Conservation (phyloP, 2,113 vertebrate genomes). For the Hylia prasina region DNA sequence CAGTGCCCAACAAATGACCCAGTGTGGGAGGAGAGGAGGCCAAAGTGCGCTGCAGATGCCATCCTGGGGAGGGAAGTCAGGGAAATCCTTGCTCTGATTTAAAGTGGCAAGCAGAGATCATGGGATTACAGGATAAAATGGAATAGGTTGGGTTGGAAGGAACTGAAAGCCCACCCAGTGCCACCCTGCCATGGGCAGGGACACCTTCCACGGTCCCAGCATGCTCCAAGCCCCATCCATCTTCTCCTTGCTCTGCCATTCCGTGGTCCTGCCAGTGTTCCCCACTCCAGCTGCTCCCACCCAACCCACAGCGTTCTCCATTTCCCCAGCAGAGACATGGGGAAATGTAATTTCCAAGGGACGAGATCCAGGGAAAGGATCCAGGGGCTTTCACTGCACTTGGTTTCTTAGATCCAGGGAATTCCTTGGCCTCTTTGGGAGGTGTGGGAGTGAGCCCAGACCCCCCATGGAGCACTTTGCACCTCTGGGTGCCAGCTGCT, state of each 20-base stretch:
- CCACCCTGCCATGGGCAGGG: background rate
- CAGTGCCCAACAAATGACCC: background rate
- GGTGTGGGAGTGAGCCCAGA: background rate
- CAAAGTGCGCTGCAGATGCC: rapidly evolving
- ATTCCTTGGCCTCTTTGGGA: background rate
- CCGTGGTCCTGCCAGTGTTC: background rate
- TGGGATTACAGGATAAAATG: background rate
- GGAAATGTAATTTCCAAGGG: background rate
- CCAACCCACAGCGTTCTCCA: rapidly evolving
- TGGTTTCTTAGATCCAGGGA: background rate
- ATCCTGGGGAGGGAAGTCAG: background rate
- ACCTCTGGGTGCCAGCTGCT: background rate
- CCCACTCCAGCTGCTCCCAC: too few relatives aligned
- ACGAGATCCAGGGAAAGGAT: background rate
- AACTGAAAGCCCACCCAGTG: background rate
- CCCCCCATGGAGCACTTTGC: background rate
- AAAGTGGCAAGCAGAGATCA: background rate
- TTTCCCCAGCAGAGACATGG: background rate
- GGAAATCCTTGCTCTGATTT: background rate
- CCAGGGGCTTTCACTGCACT: background rate
- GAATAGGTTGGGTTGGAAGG: background rate
- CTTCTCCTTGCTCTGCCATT: background rate
- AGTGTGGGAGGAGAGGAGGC: background rate
- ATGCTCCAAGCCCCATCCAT: background rate
- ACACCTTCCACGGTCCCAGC: background rate